Evolutionary conservation across 2,888 invertebrate genomes (phyloP), one percentile per base, ranked within the genome.

Genomic region (Argyresthia goedartella): DNA sequence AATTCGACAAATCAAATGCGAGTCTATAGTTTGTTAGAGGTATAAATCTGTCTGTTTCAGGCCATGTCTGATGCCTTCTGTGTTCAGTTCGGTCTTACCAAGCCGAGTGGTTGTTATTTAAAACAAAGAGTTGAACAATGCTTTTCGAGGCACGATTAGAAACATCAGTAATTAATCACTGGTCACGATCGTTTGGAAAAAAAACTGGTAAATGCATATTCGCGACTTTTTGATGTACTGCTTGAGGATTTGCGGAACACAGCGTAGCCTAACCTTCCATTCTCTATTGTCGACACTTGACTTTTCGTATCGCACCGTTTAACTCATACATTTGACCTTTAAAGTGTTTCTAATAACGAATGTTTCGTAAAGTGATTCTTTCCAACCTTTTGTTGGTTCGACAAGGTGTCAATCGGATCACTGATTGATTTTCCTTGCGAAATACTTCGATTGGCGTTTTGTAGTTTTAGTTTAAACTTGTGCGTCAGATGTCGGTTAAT

Each of bases 261-360:
- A 25, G 3, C 10, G 13, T 36, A 35, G 13, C 48, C 25, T 49
- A 55, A 53, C 52, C 48, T 51, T 50, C 52, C 56, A 51, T 53
- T 55, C 53, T 52, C 56, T 55, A 54, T 54, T 56, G 54, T 56
- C 49, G 49, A 54, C 54, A 55, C 51, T 55, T 59, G 57, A 58
- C 59, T 60, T 60, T 57, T 59, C 57, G 54, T 57, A 57, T 56
- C 51, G 58, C 58, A 56, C 55, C 55, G 60, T 72, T 72, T 69
- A 47, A 69, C 64, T 67, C 65, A 61, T 59, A 56, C 59, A 56
- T 61, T 56, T 70, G 73, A 79, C 76, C 78, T 79, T 76, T 78
- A 44, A 39, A 55, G 49, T 45, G 58, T 48, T 59, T 64, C 61
- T 59, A 60, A 70, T 69, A 67, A 66, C 62, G 60, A 65, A 64